Conservation (phyloP, 2,888 invertebrate genomes). For the Pseudolycoriella hygida region DNA sequence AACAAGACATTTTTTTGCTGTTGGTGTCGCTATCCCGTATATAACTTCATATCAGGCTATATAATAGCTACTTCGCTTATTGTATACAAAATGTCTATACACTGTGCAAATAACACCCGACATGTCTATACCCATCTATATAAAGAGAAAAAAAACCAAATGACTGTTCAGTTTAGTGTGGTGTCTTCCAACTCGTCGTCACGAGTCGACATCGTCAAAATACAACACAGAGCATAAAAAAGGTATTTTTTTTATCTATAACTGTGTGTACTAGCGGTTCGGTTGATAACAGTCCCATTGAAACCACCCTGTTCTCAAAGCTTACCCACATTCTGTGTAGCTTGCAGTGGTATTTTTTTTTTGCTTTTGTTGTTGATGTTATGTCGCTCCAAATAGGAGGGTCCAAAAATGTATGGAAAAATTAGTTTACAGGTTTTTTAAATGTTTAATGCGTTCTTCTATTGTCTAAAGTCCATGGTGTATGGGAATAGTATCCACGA, state of each 20-base stretch:
- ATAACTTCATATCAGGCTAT: not conserved
- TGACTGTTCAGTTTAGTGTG: constrained; percentile 4
- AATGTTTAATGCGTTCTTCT: no score
- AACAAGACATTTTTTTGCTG: constrained; percentile 1
- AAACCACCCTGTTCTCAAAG: constrained; percentile 1
- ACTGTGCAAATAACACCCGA: no score
- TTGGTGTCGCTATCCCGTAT: not conserved
- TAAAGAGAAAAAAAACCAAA: not conserved
- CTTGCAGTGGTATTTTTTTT: not conserved
- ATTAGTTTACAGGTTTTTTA: no score
- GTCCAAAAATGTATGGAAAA: no score
- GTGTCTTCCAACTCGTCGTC: not conserved
- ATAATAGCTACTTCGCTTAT: no score
- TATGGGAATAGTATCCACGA: no score
- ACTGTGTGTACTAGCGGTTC: not conserved
- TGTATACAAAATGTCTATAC: no score
- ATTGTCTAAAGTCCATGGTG: no score
- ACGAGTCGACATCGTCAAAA: constrained; percentile 4
- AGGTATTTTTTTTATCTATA: not conserved
- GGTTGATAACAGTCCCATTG: constrained; percentile 5
- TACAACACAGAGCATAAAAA: not conserved
- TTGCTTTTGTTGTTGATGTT: no score
- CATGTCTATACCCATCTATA: not conserved
- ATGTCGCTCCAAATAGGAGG: no score
- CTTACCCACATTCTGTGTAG: not conserved